Base-by-base conservation (phyloP, 2,113 vertebrate species). In the Ursus arctos region DNA sequence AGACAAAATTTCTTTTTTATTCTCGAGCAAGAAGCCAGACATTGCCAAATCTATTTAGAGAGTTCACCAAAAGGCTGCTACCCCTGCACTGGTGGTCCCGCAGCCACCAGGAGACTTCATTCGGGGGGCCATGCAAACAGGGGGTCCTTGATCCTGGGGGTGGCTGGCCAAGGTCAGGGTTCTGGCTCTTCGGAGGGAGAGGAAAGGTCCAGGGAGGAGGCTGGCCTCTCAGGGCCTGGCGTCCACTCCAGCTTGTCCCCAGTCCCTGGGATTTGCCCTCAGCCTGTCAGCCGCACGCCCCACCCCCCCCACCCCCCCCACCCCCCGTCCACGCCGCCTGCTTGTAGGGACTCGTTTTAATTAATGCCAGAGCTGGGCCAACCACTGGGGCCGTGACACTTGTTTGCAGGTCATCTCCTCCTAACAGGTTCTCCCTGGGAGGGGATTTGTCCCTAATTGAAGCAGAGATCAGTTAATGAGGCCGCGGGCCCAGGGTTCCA, bases 401-500 rank as follows among this genome's bases (percentile, higher is more conserved):
- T 98, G 98, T 99, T 99, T 99, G 98, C 98, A 99, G 99, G 99
- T 99, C 99, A 98, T 99, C 98, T 99, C 98, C 95, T 98, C 98
- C 99, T 99, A 99, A 99, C 99, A 97, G 99, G 99, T 97, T 97
- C 99, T 79, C 99, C 99, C 99, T 98, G 99, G 99, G 99, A 98
- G 98, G 99, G 98, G 99, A 99, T 99, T 99, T 99, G 98, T 98
- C 99, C 99, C 98, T 98, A 99, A 99, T 98, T 99, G 99, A 99
- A 98, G 98, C 98, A 97, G 98, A 98, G 98, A 99, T 98, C 98
- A 95, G 97, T 98, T 98, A 98, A 97, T 98, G 98, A 98, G 98
- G 97, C 98, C 81, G 49, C 91, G 96, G 98, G 97, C 97, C 98
- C 82, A 67, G 94, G 80, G 94, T 53, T 97, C 91, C 67, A 88